A percentile compares a stretch with the other conserved stretches of the same genome.
phyloP scores from a whole-genome alignment of 2,888 invertebrate species.

The Willowsia nigromaculata region DNA sequence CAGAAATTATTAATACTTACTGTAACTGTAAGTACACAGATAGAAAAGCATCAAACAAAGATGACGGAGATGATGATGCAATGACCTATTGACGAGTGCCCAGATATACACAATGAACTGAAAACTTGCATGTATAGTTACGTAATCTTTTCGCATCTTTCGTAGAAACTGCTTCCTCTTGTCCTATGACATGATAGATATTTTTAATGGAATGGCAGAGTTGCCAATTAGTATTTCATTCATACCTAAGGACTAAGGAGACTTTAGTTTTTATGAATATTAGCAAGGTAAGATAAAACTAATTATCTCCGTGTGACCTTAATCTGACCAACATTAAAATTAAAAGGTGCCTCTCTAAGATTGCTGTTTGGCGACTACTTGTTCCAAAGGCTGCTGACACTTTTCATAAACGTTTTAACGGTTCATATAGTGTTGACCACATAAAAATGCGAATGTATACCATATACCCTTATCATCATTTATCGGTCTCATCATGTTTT shows the following conservation, averaged over 20 bases:
- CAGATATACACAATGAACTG: too few species aligned
- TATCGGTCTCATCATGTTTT: too few species aligned
- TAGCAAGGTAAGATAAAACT: slow-evolving; percentile 58
- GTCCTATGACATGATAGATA: too few species aligned
- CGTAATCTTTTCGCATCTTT: too few species aligned
- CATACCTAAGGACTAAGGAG: neutral
- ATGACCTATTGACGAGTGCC: slow-evolving; percentile 41
- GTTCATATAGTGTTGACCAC: neutral
- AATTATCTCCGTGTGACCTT: slow-evolving; percentile 58
- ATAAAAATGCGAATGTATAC: neutral
- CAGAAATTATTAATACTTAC: too few species aligned
- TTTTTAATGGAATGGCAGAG: neutral
- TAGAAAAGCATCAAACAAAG: neutral
- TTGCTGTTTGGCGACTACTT: neutral
- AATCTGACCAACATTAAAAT: slow-evolving; percentile 58
- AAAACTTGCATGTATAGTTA: too few species aligned
- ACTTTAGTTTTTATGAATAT: slow-evolving; percentile 31
- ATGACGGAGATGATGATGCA: slow-evolving; percentile 1
- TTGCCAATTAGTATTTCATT: too few species aligned
- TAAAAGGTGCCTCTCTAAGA: slow-evolving; percentile 33
- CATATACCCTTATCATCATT: too few species aligned
- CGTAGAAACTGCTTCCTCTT: too few species aligned
- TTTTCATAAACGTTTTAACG: neutral
- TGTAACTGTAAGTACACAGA: neutral
- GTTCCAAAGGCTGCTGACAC: neutral